Percentiles rank a stretch among this genome's conserved stretches.
phyloP scores from a whole-genome alignment of 2,113 vertebrate genomes.

The Corydoras sp. region DNA sequence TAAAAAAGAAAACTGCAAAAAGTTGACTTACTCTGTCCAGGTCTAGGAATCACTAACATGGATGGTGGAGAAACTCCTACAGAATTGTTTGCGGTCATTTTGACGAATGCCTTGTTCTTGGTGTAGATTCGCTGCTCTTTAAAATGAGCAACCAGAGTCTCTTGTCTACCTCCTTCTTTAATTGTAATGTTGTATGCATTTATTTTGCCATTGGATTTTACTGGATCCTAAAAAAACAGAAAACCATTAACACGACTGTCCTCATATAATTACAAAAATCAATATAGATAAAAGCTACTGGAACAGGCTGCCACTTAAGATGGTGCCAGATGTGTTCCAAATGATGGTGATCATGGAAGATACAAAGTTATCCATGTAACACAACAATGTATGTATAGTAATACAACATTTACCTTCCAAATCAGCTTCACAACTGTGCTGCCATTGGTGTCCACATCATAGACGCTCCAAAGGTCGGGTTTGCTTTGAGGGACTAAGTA shows the following conservation, averaged over 20 bases:
- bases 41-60: conserved; percentile 59
- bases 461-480: conserved; percentile 76
- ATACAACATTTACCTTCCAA: conserved; percentile 74
- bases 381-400: not conserved
- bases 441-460: conserved; percentile 18
- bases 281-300: not conserved
- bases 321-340: too few species aligned
- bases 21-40: conserved; percentile 36
- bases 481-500: conserved; percentile 69
- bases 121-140: conserved; percentile 1
- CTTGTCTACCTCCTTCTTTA: conserved; percentile 26
- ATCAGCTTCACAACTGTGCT: conserved; percentile 62
- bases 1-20: not conserved
- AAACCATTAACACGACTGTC: not conserved
- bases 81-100: conserved; percentile 67
- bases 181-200: conserved; percentile 64
- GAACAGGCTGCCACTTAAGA: too few species aligned
- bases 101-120: conserved; percentile 38
- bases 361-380: too few species aligned
- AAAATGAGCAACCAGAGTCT: conserved; percentile 42
- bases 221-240: conserved; percentile 49
- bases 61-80: conserved; percentile 66
- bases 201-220: conserved; percentile 70
- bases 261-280: not conserved
- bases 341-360: too few species aligned